A percentile compares a stretch with the other conserved stretches of the same genome.
Conservation (phyloP, 2,797 vertebrate species). For the Onychomys arenicola region DNA sequence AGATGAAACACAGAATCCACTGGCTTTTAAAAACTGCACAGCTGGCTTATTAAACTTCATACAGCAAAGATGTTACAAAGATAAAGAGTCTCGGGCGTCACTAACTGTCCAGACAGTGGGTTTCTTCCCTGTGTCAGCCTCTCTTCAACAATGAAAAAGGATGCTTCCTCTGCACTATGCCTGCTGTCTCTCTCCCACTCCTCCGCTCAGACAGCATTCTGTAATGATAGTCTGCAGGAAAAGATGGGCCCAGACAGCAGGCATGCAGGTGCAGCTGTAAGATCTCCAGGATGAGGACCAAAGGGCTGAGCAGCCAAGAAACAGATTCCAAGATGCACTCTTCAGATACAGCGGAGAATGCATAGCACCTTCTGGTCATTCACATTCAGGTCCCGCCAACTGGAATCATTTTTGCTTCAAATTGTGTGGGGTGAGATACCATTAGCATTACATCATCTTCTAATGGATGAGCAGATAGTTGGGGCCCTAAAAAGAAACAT, state of each 20-base stretch:
- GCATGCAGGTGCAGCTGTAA: slow-evolving; percentile 83
- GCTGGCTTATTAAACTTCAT: slow-evolving; percentile 85
- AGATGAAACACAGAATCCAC: slow-evolving; percentile 72
- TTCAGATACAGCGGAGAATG: slow-evolving; percentile 80
- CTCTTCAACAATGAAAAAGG: slow-evolving; percentile 75
- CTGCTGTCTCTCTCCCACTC: background rate
- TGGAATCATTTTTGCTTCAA: slow-evolving; percentile 82
- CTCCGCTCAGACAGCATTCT: slow-evolving; percentile 62
- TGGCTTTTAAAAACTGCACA: slow-evolving; percentile 73
- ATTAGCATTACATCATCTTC: slow-evolving; percentile 82
- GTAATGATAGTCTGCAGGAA: slow-evolving; percentile 82
- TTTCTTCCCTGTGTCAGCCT: slow-evolving; percentile 52
- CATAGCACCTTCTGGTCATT: slow-evolving; percentile 82
- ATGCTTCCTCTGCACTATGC: slow-evolving; percentile 28
- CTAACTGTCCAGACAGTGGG: slow-evolving; percentile 72
- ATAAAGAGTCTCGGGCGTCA: slow-evolving; percentile 82
- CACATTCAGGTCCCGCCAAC: slow-evolving; percentile 78
- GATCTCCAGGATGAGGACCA: slow-evolving; percentile 70
- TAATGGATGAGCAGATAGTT: slow-evolving; percentile 79
- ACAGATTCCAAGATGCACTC: slow-evolving; percentile 77
- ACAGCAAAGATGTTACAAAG: slow-evolving; percentile 74
- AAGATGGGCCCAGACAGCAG: slow-evolving; percentile 79
- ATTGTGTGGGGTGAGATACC: slow-evolving; percentile 76
- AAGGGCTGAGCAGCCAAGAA: slow-evolving; percentile 80
- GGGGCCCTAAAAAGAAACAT: slow-evolving; percentile 72